Conservation (phyloP, 2,797 vertebrate species). For the Bovichtus diacanthus region DNA sequence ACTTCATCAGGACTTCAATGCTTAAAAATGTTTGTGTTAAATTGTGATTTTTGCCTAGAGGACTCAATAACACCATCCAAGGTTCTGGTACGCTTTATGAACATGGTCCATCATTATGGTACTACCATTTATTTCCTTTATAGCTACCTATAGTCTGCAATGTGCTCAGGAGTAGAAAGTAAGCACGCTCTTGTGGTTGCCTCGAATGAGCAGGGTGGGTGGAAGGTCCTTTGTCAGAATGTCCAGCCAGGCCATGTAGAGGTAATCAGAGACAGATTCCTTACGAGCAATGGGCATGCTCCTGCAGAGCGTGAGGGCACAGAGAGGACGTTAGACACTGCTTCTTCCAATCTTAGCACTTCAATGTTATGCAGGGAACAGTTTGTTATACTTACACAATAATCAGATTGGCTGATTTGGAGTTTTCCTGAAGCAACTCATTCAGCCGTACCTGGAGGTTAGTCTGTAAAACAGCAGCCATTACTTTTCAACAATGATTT, state of each 20-base stretch:
- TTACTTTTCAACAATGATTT: background rate
- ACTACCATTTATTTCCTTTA: conserved; percentile 14
- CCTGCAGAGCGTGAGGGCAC: conserved; percentile 77
- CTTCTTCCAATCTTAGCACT: background rate
- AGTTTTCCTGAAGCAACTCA: conserved; percentile 93
- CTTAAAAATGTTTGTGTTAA: conserved; percentile 1
- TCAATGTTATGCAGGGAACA: background rate
- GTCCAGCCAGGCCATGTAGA: conserved; percentile 99
- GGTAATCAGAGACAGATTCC: conserved; percentile 91
- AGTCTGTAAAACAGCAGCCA: conserved; percentile 83
- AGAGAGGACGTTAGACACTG: conserved; percentile 21
- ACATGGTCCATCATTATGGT: conserved; percentile 14
- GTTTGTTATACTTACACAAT: conserved; percentile 90
- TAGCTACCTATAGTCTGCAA: conserved; percentile 7
- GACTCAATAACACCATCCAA: conserved; percentile 24
- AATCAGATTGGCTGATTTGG: conserved; percentile 93
- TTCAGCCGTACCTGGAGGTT: conserved; percentile 95
- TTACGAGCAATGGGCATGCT: conserved; percentile 98
- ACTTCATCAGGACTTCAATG: background rate
- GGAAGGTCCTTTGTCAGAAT: conserved; percentile 94
- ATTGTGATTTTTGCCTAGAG: conserved; percentile 8
- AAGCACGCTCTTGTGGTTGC: conserved; percentile 98
- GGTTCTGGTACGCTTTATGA: conserved; percentile 10
- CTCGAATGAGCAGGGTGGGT: conserved; percentile 93
- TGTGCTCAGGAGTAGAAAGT: conserved; percentile 96